Base-by-base conservation (phyloP, 2,113 vertebrate genomes). In the Lampris incognitus region DNA sequence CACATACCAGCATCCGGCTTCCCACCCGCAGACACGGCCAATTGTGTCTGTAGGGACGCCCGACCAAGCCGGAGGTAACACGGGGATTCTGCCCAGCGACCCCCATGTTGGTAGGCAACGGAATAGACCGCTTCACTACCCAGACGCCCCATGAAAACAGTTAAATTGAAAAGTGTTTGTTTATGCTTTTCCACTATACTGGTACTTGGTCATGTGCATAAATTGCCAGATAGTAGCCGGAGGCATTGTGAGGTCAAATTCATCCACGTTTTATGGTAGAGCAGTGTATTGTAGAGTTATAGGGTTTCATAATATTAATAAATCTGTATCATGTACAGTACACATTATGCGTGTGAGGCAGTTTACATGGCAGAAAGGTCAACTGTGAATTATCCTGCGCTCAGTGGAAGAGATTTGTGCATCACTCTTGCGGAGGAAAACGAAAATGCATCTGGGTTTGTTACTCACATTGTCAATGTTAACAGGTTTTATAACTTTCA, bases 401-500 rank as follows among this genome's bases (percentile, higher is more conserved):
- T 13, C 11, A n/a, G 11, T 5, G 3, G 2, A 2, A 5, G 44
- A n/a, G 52, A 5, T 55, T 11, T 55, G 52, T 13, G 11, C 11
- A 36, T 55, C 66, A 52, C n/a, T 24, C 24, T 50, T 56, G 46
- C 44, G 72, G 68, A 72, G 48, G 42, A 63, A 58, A 80, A 80
- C 24, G 79, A 48, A 86, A 72, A 82, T 77, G 66, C 41, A 37
- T 24, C 24, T 69, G 74, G 60, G 50, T 67, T 70, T 55, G 68
- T 40, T 13, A 52, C 71, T 72, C 74, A 44, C 78, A 70, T 71
- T 64, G 71, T 66, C 74, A 75, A 82, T 87, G 82, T 84, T 81
- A 79, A 79, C 59, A 72, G 24, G 61, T 66, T 79, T 87, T 79
- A 85, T 84, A 82, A 76, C 63, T 69, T 77, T 39, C 57, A 38